phyloP scores from a whole-genome alignment of 2,797 vertebrate genomes.

The Ataeniobius toweri region DNA sequence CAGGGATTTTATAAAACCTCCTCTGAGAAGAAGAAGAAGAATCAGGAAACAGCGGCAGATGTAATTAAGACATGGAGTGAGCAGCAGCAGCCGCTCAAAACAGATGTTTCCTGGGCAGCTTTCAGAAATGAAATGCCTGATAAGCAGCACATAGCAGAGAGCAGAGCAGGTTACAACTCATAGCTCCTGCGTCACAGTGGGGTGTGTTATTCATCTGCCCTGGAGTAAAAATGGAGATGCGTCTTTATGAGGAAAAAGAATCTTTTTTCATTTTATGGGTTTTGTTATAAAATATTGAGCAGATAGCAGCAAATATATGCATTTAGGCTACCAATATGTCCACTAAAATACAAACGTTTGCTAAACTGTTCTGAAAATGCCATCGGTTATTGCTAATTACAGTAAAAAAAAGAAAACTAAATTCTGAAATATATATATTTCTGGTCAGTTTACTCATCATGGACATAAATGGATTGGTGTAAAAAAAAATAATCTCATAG shows the following conservation, averaged over 20 bases:
- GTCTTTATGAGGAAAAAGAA: not conserved
- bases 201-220: conserved; percentile 7
- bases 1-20: not conserved
- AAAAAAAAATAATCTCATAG: not conserved
- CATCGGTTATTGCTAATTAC: no score
- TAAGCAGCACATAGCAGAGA: conserved; percentile 9
- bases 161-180: conserved; percentile 52
- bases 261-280: not conserved
- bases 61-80: not conserved
- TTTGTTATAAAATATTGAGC: no score
- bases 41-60: not conserved
- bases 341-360: no score
- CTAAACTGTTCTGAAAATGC: no score
- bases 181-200: conserved; percentile 37
- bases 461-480: not conserved
- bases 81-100: conserved; percentile 3
- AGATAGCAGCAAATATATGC: no score
- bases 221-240: not conserved
- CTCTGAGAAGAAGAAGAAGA: not conserved
- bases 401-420: no score
- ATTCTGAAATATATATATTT: no score
- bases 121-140: conserved; percentile 27
- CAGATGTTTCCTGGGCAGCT: conserved; percentile 20
- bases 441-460: no score
- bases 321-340: no score